Evolutionary conservation across 2,797 vertebrate genomes (phyloP).

Genomic region (Catamblyrhynchus diadema): DNA sequence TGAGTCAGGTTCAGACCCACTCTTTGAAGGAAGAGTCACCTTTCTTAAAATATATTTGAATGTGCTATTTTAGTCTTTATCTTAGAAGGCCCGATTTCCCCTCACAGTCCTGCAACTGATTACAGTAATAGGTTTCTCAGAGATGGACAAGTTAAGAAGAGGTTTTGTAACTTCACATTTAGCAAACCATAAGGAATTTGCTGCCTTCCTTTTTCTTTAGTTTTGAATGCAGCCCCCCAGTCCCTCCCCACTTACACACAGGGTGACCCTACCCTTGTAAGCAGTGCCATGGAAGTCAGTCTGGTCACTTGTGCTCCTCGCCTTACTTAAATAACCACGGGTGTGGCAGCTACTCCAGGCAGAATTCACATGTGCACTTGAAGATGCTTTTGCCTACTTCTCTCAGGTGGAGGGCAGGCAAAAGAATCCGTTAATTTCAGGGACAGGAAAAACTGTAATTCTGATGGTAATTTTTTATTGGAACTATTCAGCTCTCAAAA

Average conservation of each 20-base stretch:
- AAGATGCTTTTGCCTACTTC: background rate
- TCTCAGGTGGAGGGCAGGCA: background rate
- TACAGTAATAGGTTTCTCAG: conserved; percentile 28
- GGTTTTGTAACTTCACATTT: background rate
- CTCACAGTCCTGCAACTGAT: conserved; percentile 17
- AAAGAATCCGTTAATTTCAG: background rate
- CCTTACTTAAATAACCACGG: fast-evolving
- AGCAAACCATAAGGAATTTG: background rate
- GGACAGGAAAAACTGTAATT: background rate
- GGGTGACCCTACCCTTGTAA: background rate
- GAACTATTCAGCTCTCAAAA: background rate
- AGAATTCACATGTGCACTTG: background rate
- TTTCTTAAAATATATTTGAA: conserved; percentile 54
- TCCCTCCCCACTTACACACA: background rate
- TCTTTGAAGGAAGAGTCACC: conserved; percentile 14
- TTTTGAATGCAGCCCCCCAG: background rate
- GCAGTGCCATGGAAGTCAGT: background rate
- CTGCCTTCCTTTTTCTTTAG: background rate
- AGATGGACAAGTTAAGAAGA: background rate
- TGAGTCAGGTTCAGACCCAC: background rate
- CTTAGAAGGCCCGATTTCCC: conserved; percentile 58
- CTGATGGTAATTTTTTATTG: background rate
- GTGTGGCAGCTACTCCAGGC: background rate
- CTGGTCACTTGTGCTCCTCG: background rate
- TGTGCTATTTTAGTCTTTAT: conserved; percentile 48